phyloP scores from a whole-genome alignment of 2,797 vertebrate genomes.

The Hippopotamyrus pictus region DNA sequence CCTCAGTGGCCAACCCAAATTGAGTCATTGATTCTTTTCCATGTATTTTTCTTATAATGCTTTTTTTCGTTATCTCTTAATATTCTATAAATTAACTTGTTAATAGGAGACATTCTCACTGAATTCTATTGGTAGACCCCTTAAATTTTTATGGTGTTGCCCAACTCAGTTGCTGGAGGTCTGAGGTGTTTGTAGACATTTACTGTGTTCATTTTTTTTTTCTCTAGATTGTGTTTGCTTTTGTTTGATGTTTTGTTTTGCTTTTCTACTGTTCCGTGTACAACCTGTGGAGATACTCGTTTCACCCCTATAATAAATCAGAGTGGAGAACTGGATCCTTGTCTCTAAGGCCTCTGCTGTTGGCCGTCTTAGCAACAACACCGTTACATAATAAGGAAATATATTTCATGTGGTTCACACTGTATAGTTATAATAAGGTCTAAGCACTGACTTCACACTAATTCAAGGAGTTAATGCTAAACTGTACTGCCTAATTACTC shows the following conservation, averaged over 20 bases:
- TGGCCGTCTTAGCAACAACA: not conserved
- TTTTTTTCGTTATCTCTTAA: not conserved
- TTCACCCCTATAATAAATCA: slow-evolving; percentile 2
- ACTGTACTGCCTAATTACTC: slow-evolving; percentile 23
- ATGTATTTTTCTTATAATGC: not conserved
- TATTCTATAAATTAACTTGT: not conserved
- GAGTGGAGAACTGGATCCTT: not conserved
- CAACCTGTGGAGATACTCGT: not conserved
- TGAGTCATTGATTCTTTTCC: not conserved
- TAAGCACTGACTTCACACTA: slow-evolving; percentile 15
- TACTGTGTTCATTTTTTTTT: not conserved
- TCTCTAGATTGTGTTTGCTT: not conserved
- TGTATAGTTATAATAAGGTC: slow-evolving; percentile 22
- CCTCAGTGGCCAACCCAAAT: not conserved
- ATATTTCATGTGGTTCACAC: slow-evolving; percentile 5
- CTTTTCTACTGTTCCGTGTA: not conserved
- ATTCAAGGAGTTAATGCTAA: slow-evolving; percentile 18
- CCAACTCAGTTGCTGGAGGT: not conserved
- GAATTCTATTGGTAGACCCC: not conserved
- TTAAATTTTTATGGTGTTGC: not conserved
- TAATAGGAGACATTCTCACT: not conserved
- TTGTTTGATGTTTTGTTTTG: slow-evolving; percentile 7
- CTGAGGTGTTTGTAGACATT: not conserved
- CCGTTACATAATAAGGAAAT: slow-evolving; percentile 13
- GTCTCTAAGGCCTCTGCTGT: not conserved